Percentiles rank a stretch among this genome's conserved stretches.
These are phyloP conservation scores for Drosophila arizonae DNA, from an alignment of 1,140 invertebrate genomes.

Conservation along the genomic window DNA sequence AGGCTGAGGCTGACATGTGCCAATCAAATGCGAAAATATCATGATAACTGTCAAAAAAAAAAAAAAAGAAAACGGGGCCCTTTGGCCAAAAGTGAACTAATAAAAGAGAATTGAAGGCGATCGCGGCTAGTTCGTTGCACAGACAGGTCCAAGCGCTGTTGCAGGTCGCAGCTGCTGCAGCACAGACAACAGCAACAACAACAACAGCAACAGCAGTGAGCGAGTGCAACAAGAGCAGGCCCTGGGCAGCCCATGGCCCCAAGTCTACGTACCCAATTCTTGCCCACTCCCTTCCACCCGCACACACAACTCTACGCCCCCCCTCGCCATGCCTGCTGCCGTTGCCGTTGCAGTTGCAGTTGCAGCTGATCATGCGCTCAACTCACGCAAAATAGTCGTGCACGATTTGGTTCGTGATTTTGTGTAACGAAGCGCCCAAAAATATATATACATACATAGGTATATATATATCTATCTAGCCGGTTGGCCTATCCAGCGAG, in stretches of 20 bases:
- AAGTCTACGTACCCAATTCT: not conserved
- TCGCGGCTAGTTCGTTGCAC: not conserved
- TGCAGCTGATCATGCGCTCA: conserved; percentile 81
- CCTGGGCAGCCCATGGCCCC: conserved; percentile 30
- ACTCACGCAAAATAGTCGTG: conserved; percentile 83
- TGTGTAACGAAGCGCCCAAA: conserved; percentile 81
- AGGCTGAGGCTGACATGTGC: conserved; percentile 22
- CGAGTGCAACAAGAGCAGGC: not conserved
- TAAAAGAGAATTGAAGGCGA: conserved; percentile 36
- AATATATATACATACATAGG: conserved; percentile 14
- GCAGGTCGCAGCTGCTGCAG: conserved; percentile 29
- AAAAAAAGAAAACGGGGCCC: not conserved
- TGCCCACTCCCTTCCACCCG: not conserved
- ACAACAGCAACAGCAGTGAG: too few species aligned
- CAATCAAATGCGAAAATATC: conserved; percentile 22
- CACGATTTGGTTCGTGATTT: conserved; percentile 83
- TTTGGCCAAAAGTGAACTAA: conserved; percentile 19
- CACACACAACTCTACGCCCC: not conserved
- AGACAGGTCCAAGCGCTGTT: not conserved
- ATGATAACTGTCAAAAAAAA: conserved; percentile 18
- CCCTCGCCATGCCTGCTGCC: not conserved
- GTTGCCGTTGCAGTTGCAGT: conserved; percentile 43
- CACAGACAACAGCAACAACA: not conserved
- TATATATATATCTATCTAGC: conserved; percentile 40
- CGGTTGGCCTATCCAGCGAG: conserved; percentile 33